These are phyloP conservation scores for Lasioglossum morio DNA, from an alignment of 2,888 invertebrate species.

Conservation along the genomic window DNA sequence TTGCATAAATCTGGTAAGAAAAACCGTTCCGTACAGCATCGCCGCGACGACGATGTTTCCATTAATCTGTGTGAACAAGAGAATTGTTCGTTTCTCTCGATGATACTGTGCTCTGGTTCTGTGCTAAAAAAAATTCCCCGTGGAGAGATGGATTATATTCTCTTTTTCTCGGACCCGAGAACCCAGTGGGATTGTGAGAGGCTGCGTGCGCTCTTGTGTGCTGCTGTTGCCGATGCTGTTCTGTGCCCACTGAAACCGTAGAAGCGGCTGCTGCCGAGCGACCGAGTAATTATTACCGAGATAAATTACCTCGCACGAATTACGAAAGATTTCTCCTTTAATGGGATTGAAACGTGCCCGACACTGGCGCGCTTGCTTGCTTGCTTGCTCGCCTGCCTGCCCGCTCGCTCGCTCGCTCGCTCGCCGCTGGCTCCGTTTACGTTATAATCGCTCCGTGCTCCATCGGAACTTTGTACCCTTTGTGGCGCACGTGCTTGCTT, in stretches of 20 bases:
- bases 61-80: neutral
- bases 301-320: slow-evolving; percentile 35
- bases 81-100: neutral
- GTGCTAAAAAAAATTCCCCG: neutral
- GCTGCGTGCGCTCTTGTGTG: slow-evolving; percentile 26
- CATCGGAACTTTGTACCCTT: slow-evolving; percentile 30
- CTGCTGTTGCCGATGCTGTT: neutral
- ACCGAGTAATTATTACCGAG: slow-evolving; percentile 26
- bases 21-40: neutral
- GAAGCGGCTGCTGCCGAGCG: slow-evolving; percentile 21
- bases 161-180: neutral
- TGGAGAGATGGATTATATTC: slow-evolving; percentile 1
- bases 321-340: slow-evolving; percentile 40
- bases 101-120: neutral
- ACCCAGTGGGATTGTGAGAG: slow-evolving; percentile 26
- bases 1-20: neutral
- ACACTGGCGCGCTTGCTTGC: neutral
- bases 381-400: neutral
- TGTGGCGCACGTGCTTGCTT: slow-evolving; percentile 51
- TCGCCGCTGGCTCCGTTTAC: neutral
- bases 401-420: neutral
- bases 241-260: slow-evolving; percentile 40
- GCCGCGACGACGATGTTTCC: neutral
- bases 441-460: neutral
- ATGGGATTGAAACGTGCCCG: slow-evolving; percentile 23